Conservation (phyloP, 2,888 invertebrate species). For the Leptopilina drosophilae region DNA sequence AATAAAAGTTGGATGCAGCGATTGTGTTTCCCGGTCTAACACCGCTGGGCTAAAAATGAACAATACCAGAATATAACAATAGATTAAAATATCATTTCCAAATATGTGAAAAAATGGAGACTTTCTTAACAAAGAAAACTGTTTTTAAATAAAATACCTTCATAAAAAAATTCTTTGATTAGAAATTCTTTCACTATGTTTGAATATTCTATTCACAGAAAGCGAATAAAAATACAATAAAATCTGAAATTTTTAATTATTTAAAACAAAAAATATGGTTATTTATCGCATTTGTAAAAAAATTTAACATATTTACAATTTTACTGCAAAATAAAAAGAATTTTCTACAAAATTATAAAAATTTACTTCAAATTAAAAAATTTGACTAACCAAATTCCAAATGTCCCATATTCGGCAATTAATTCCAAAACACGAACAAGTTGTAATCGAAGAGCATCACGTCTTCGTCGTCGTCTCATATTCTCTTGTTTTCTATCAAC, state of each 20-base stretch:
- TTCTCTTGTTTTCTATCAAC: slow-evolving; percentile 98
- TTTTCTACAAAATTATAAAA: neutral
- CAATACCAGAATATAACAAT: neutral
- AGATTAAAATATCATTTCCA: neutral
- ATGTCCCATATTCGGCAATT: slow-evolving; percentile 94
- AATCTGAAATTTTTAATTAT: too few species aligned
- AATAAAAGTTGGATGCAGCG: slow-evolving; percentile 90
- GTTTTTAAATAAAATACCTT: neutral
- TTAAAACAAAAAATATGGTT: too few species aligned
- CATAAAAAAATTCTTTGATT: too few species aligned
- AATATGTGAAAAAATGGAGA: neutral
- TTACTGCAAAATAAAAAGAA: neutral
- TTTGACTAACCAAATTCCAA: slow-evolving; percentile 80
- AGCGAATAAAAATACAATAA: neutral
- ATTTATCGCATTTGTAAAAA: too few species aligned
- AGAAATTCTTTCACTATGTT: too few species aligned
- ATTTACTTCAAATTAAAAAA: neutral
- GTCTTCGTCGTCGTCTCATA: slow-evolving; percentile 91
- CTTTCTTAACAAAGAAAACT: neutral
- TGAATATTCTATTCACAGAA: neutral
- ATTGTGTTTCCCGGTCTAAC: slow-evolving; percentile 89
- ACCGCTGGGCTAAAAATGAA: slow-evolving; percentile 83
- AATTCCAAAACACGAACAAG: slow-evolving; percentile 94
- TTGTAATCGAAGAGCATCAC: slow-evolving; percentile 94
- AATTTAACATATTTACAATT: too few species aligned